Base-by-base conservation (phyloP, 2,888 invertebrate genomes). In the Oconnorella tubifera region DNA sequence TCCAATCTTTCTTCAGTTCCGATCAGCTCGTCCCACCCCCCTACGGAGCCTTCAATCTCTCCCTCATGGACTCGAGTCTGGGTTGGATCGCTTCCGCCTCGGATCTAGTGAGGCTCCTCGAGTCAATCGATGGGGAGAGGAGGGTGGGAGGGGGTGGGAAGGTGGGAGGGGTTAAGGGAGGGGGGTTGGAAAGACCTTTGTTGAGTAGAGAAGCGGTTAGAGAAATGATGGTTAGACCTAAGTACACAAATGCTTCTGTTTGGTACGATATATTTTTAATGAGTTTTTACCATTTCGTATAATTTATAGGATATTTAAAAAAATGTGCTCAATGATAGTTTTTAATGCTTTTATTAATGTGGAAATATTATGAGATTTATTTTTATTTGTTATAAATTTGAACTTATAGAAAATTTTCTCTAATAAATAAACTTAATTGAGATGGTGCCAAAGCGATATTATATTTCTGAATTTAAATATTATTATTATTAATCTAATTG, bases 1-100 rank as follows among this genome's bases (percentile, higher is more conserved):
- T 66, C 32, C 31, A 40, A 27, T 66, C 68, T 19, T 59, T 68
- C 27, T 59, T 55, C n/a, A 59, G 55, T 14, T 56, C 59, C 14
- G 72, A 72, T 28, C 71, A 68, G 10, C 31, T 62, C 23, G 75
- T 75, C 1, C 62, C 71, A 3, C 73, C 77, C 19, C 76, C 78
- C 58, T 78, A 77, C 67, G 77, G 77, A 3, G 75, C 73, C 2
- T 75, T 77, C 68, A 71, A 72, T 31, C 74, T 78, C 75, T 72
- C 75, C 65, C 75, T 75, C 58, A 71, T 76, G 10, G 77, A 71
- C 1, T 68, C 78, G 0, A 76, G 74, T 61, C 76, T 76, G 29
- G 79, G 78, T 2, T 75, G 76, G 73, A 74, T 77, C 1, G 70
- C 76, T n/a, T 72, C 74, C 19, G 70, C 76, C 1, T 55, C 64